A percentile compares a stretch with the other conserved stretches of the same genome.
Evolutionary conservation across 2,888 invertebrate genomes (phyloP).

Genomic region (Drosophila limbata): DNA sequence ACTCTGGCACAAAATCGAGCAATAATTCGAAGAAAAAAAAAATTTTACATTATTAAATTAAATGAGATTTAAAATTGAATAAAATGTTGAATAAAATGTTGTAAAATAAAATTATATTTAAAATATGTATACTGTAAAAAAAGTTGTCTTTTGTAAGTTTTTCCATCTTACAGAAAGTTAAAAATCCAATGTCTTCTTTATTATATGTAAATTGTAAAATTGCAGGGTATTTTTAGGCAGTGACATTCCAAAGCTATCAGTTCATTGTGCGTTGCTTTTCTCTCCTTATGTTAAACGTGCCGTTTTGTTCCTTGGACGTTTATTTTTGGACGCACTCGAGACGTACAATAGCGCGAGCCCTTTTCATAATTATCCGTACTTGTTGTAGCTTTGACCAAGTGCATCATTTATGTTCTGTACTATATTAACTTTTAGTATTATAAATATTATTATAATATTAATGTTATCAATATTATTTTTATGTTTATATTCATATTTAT

Average conservation of each 20-base stretch:
- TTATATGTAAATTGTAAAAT: background rate
- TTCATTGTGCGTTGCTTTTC: slow-evolving; percentile 4
- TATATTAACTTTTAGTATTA: background rate
- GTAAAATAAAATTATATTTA: too few species aligned
- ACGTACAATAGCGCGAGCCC: slow-evolving; percentile 42
- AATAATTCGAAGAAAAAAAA: background rate
- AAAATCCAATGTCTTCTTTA: background rate
- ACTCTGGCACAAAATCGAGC: too few species aligned
- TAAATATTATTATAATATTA: background rate
- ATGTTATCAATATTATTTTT: too few species aligned
- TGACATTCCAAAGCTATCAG: background rate
- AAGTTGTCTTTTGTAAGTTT: background rate
- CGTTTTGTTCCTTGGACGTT: slow-evolving; percentile 40
- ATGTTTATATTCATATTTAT: background rate
- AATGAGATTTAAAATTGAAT: background rate
- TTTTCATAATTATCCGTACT: slow-evolving; percentile 34
- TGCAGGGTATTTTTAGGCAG: slow-evolving; percentile 17
- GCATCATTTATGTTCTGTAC: background rate
- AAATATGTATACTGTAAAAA: background rate
- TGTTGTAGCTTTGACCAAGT: slow-evolving; percentile 5
- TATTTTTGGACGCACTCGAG: slow-evolving; percentile 58
- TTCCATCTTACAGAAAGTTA: background rate
- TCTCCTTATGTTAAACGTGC: slow-evolving; percentile 36
- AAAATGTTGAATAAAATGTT: background rate
- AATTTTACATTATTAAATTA: background rate